Evolutionary conservation across 1,140 invertebrate species (phyloP), one percentile per base, ranked within the genome.

Genomic region (Sitodiplosis mosellana): DNA sequence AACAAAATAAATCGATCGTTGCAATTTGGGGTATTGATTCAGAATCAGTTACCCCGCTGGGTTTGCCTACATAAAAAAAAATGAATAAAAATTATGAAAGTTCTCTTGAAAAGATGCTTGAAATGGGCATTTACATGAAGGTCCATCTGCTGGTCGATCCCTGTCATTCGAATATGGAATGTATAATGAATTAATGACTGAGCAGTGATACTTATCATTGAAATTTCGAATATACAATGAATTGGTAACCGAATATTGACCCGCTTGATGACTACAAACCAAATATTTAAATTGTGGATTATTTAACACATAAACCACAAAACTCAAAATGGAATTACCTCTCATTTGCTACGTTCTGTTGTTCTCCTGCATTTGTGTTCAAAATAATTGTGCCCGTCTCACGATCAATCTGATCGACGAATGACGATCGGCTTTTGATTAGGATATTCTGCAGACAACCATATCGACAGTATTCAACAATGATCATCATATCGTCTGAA

Each of bases 401-500:
- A 3, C 69, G 67, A 60, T 81, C 74, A 11, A 90, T 73, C 67
- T 90, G 84, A 65, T 90, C 78, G 4, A 89, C 76, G 52, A 87
- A 92, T 46, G 74, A 71, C 19, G 76, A 70, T 22, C 87, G 69
- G 58, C 90, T 81, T 22, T 76, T 70, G 21, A 83, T 65, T 44
- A 96, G 66, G 61, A 86, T 94, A 59, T 87, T 82, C 49, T 90
- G 79, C 2, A 96, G 69, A 68, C 92, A 93, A 11, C 91, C 91
- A 60, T 78, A 87, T 36, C 78, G 76, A 59, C 90, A 95, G 61
- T 83, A 94, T 59, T 96, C 90, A n/a, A 95, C 87, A 52, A 95
- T 84, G 0, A 94, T 85, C 51, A 83, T 67, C 15, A 92, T 56
- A 66, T 90, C 86, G 19, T 78, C 86, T 89, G 72, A 72, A 45